Conservation (phyloP, 2,888 invertebrate genomes). For the Cantharis rufa region DNA sequence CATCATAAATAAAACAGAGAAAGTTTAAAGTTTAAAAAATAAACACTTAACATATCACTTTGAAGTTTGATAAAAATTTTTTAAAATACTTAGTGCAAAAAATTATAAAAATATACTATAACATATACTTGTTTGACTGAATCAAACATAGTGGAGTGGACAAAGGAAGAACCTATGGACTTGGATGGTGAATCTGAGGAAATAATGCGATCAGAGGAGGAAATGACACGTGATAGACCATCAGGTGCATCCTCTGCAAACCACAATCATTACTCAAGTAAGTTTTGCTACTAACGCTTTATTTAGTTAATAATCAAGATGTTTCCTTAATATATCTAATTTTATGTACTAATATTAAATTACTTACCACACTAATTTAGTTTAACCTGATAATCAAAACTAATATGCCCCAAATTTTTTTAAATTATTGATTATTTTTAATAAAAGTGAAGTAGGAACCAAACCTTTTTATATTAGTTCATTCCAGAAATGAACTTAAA, state of each 20-base stretch:
- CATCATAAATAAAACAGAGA: constrained; percentile 7
- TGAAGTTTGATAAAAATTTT: not conserved
- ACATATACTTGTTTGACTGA: not conserved
- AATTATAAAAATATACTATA: not conserved
- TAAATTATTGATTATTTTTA: not conserved
- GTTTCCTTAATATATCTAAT: not conserved
- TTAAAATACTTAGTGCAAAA: not conserved
- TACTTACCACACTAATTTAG: not conserved
- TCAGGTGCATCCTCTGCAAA: constrained; percentile 41
- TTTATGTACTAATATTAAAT: not conserved
- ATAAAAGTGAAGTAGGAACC: not conserved
- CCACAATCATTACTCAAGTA: constrained; percentile 47
- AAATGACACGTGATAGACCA: constrained; percentile 45
- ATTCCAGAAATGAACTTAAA: not conserved
- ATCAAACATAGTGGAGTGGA: constrained; percentile 37
- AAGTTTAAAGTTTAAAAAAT: not conserved
- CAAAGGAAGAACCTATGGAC: constrained; percentile 38
- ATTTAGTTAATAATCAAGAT: not conserved
- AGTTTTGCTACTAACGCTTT: constrained; percentile 30
- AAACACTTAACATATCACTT: not conserved
- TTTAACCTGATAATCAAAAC: not conserved
- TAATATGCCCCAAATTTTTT: not conserved
- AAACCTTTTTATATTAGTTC: too few relatives aligned
- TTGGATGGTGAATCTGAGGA: constrained; percentile 40
- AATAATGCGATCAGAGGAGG: constrained; percentile 48